phyloP scores from a whole-genome alignment of 2,797 vertebrate genomes.

The Prionace glauca region DNA sequence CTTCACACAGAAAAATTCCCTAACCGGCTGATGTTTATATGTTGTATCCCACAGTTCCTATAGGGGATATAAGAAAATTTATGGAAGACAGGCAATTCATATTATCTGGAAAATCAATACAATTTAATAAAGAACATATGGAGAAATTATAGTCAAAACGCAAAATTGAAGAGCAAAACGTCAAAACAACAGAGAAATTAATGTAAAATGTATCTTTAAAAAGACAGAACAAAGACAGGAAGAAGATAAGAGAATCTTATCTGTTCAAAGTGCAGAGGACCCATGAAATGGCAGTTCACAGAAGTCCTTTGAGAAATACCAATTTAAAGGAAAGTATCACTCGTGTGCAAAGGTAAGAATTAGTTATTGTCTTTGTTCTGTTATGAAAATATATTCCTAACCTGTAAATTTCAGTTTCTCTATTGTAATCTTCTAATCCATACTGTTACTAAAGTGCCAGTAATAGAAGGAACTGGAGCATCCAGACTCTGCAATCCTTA shows the following conservation, averaged over 20 bases:
- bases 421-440: neutral
- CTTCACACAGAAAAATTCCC: conserved; percentile 27
- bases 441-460: neutral
- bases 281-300: neutral
- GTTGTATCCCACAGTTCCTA: conserved; percentile 34
- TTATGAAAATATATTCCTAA: neutral
- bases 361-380: neutral
- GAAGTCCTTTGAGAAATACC: neutral
- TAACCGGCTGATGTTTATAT: conserved; percentile 17
- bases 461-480: neutral
- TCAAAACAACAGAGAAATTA: neutral
- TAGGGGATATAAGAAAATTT: conserved; percentile 38
- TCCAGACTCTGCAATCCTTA: neutral
- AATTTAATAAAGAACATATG: conserved; percentile 36
- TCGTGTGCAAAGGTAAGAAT: neutral
- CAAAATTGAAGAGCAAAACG: conserved; percentile 24
- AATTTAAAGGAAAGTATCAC: neutral
- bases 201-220: conserved; percentile 24
- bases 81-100: conserved; percentile 30
- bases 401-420: neutral
- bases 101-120: conserved; percentile 37
- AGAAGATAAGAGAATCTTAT: neutral
- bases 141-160: conserved; percentile 9
- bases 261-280: neutral
- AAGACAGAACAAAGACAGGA: neutral